phyloP scores from a whole-genome alignment of 2,888 invertebrate genomes.

The Callosobruchus maculatus region DNA sequence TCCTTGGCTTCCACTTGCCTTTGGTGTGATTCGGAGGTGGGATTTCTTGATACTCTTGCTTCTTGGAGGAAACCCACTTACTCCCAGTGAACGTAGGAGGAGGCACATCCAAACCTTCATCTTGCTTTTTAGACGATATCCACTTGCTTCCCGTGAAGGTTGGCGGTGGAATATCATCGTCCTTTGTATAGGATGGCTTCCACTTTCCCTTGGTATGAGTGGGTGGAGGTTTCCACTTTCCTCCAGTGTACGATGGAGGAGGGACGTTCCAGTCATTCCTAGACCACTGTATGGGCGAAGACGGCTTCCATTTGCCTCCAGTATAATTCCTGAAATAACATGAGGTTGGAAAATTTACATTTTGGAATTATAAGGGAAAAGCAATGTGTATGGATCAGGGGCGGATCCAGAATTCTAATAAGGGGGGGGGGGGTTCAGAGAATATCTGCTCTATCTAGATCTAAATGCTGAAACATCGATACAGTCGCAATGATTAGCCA shows the following conservation, averaged over 20 bases:
- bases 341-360: neutral
- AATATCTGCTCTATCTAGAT: too few species aligned
- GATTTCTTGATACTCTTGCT: slow-evolving; percentile 16
- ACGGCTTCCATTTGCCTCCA: slow-evolving; percentile 73
- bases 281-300: slow-evolving; percentile 44
- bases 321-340: neutral
- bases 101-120: slow-evolving; percentile 19
- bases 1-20: slow-evolving; percentile 57
- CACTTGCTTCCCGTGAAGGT: too few species aligned
- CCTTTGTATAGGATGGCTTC: slow-evolving; percentile 37
- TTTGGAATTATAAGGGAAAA: too few species aligned
- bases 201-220: slow-evolving; percentile 63
- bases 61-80: slow-evolving; percentile 54
- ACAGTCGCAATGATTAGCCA: too few species aligned
- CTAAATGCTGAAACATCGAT: too few species aligned
- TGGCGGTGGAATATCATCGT: slow-evolving; percentile 31
- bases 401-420: too few species aligned
- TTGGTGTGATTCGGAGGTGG: slow-evolving; percentile 53
- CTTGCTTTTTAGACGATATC: slow-evolving; percentile 12
- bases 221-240: slow-evolving; percentile 57
- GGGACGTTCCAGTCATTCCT: slow-evolving; percentile 57
- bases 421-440: too few species aligned
- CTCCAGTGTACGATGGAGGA: slow-evolving; percentile 57
- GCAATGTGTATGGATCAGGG: too few species aligned
- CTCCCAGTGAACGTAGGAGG: slow-evolving; percentile 51